Evolutionary conservation across 2,888 invertebrate species (phyloP).

Genomic region (Plagiodera versicolora): DNA sequence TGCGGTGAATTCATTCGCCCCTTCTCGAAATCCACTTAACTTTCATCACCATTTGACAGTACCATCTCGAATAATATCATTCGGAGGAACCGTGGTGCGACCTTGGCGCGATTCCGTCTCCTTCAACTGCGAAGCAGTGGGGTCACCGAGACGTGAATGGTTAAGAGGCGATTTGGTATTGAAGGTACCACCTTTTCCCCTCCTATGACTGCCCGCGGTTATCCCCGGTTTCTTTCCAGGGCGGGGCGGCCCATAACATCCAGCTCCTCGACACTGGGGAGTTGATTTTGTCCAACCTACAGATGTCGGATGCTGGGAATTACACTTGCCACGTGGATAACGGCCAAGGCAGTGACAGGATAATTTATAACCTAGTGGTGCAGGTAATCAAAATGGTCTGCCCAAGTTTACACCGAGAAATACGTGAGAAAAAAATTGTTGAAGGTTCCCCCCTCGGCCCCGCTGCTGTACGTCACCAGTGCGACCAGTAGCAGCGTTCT

Average conservation of each 20-base stretch:
- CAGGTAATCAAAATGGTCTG: too few species aligned
- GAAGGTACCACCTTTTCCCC: slow-evolving; percentile 47
- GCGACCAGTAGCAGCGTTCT: slow-evolving; percentile 75
- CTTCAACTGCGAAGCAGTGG: slow-evolving; percentile 67
- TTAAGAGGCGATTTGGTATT: slow-evolving; percentile 62
- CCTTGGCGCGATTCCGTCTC: slow-evolving; percentile 70
- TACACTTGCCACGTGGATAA: slow-evolving; percentile 73
- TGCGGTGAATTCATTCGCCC: too few species aligned
- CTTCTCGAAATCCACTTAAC: too few species aligned
- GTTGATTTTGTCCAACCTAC: slow-evolving; percentile 65
- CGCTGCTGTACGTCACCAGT: slow-evolving; percentile 72
- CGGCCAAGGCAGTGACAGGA: slow-evolving; percentile 67
- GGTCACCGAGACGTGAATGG: slow-evolving; percentile 69
- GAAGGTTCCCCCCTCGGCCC: slow-evolving; percentile 75
- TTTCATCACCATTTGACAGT: too few species aligned
- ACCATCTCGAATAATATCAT: slow-evolving; percentile 71
- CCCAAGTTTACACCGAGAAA: too few species aligned
- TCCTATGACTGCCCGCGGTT: too few species aligned
- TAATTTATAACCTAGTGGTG: slow-evolving; percentile 65
- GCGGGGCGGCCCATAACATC: slow-evolving; percentile 62
- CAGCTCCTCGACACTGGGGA: slow-evolving; percentile 68
- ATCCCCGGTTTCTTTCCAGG: slow-evolving; percentile 39
- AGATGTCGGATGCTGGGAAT: slow-evolving; percentile 68
- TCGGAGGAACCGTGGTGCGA: slow-evolving; percentile 66
- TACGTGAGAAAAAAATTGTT: too few species aligned